Evolutionary conservation across 2,113 vertebrate genomes (phyloP), one percentile per base, ranked within the genome.

Genomic region (Eubucco bourcierii): DNA sequence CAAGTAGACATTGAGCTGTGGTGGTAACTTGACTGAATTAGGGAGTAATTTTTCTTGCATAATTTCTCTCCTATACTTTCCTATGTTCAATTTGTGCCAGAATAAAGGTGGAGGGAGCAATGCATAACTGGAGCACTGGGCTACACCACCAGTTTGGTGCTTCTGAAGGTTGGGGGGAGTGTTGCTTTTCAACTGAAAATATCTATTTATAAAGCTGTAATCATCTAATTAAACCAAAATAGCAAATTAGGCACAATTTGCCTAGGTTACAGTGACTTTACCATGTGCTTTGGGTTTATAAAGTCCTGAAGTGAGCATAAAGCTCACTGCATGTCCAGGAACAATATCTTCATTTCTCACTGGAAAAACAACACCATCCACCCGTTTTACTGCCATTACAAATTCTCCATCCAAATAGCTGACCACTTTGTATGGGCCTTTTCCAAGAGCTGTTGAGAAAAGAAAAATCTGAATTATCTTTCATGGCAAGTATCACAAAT

Each of bases 281-380:
- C 99, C 99, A 2, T 99, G 98, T n/a, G 98, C 97, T 88, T 98
- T 98, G 60, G 97, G 96, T 94, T 98, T 98, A 96, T 98, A 98
- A 83, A 99, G 98, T 27, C 98, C 99, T 50, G 99, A 98, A 15
- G 99, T 99, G 97, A 99, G 95, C 98, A 99, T 98, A 96, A 99
- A 99, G 91, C 94, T 97, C 29, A 97, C 95, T 10, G 97, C 34
- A 70, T 98, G 74, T 65, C 92, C 97, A 14, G 97, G 90, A 37
- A 29, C 55, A 59, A 63, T 66, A 10, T 94, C 63, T 25, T 97
- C 97, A 63, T 94, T 93, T 77, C 66, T 97, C 86, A 97, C 86
- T 31, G 98, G 97, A 80, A 98, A 97, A 81, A 99, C 94, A 23
- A 77, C 76, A 63, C 98, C 82, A 3, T 97, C 97, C 52, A 96